A percentile compares a stretch with the other conserved stretches of the same genome.
Evolutionary conservation across 2,797 vertebrate genomes (phyloP).

Genomic region (Molothrus ater): DNA sequence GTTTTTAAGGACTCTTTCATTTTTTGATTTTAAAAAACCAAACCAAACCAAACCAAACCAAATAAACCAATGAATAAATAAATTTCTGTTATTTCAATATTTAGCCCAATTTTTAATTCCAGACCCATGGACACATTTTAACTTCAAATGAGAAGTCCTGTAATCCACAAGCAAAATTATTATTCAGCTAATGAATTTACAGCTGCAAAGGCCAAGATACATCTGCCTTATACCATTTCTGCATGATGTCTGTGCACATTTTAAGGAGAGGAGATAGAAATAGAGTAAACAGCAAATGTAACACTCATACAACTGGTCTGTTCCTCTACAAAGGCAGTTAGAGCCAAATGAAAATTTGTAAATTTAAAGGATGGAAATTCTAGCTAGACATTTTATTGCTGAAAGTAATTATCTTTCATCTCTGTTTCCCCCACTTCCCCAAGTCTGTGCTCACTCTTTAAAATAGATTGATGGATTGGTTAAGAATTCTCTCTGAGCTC

Average conservation of each 20-base stretch:
- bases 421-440: neutral
- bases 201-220: neutral
- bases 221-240: neutral
- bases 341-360: neutral
- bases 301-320: neutral
- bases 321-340: neutral
- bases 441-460: neutral
- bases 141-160: neutral
- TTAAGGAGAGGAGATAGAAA: neutral
- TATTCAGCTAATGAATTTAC: neutral
- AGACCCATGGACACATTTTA: fast-evolving
- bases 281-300: neutral
- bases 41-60: no score
- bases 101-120: neutral
- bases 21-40: neutral
- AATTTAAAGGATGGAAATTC: neutral
- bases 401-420: neutral
- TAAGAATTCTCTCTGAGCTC: slow-evolving; percentile 20
- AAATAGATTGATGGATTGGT: slow-evolving; percentile 36
- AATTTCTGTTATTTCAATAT: fast-evolving
- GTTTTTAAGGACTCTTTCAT: neutral
- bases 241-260: neutral
- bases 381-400: neutral
- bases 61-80: neutral
- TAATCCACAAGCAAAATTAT: neutral